Evolutionary conservation across 2,888 invertebrate species (phyloP).

Genomic region (Acholoe squamosa): DNA sequence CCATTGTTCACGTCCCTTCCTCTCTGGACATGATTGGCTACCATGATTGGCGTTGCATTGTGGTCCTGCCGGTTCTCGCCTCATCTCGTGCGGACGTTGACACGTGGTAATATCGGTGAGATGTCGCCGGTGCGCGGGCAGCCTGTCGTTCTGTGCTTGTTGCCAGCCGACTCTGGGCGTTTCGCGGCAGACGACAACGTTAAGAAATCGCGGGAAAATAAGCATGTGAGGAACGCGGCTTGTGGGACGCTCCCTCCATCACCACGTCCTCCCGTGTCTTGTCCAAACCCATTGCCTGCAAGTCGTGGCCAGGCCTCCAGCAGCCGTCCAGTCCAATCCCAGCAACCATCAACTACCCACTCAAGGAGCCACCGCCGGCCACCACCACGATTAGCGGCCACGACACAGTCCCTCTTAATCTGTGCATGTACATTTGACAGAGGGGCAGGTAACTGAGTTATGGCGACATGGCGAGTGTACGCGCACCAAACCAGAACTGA

Average conservation of each 20-base stretch:
- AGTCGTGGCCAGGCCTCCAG: not conserved
- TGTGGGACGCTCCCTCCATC: not conserved
- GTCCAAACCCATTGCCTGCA: not conserved
- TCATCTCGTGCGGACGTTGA: not conserved
- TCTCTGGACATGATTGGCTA: not conserved
- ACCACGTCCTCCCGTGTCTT: not conserved
- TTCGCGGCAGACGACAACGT: not conserved
- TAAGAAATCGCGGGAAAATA: not conserved
- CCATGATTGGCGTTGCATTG: slow-evolving; percentile 12
- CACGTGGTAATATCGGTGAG: slow-evolving; percentile 27
- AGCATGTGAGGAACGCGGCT: not conserved
- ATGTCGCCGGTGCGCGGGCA: not conserved
- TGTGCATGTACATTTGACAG: slow-evolving; percentile 21
- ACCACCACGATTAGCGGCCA: slow-evolving; percentile 2
- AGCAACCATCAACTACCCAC: not conserved
- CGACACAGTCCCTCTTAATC: slow-evolving; percentile 34
- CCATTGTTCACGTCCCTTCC: not conserved
- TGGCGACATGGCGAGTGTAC: slow-evolving; percentile 9
- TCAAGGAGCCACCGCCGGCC: not conserved
- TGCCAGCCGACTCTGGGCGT: no score
- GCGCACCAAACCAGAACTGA: slow-evolving; percentile 13
- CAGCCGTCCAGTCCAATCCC: slow-evolving; percentile 6
- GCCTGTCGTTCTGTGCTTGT: not conserved
- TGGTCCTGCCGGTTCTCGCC: not conserved
- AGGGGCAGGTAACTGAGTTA: slow-evolving; percentile 1